Conservation (phyloP, 2,797 vertebrate species). For the Pipistrellus kuhlii region DNA sequence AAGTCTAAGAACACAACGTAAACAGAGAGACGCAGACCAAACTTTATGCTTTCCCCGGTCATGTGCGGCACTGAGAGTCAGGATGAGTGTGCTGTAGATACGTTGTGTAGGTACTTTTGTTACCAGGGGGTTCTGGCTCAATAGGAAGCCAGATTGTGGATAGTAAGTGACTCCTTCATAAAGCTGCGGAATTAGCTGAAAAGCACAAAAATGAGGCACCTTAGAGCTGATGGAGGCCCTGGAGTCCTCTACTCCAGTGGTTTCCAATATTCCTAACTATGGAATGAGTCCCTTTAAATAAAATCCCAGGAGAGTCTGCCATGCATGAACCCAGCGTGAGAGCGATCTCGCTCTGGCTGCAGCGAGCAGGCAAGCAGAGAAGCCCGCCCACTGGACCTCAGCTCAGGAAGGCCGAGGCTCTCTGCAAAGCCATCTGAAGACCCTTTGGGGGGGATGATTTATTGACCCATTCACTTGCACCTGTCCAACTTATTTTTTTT, state of each 20-base stretch:
- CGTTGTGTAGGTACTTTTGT: constrained; percentile 16
- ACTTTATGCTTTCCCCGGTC: neutral
- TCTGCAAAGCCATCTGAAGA: neutral
- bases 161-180: neutral
- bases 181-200: constrained; percentile 25
- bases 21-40: constrained; percentile 22
- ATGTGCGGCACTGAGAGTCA: neutral
- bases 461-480: neutral
- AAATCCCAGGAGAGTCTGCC: constrained; percentile 11
- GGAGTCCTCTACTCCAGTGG: neutral
- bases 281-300: constrained; percentile 9
- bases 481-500: neutral
- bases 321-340: neutral
- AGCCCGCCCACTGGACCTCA: neutral
- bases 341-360: neutral
- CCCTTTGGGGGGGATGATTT: neutral
- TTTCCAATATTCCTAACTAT: constrained; percentile 48
- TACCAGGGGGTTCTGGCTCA: neutral
- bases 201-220: neutral
- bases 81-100: neutral
- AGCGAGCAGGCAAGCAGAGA: neutral
- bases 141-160: constrained; percentile 36
- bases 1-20: constrained; percentile 4
- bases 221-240: neutral
- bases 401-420: neutral